Evolutionary conservation across 2,113 vertebrate genomes (phyloP), one percentile per base, ranked within the genome.

Genomic region (Siniperca knerii): DNA sequence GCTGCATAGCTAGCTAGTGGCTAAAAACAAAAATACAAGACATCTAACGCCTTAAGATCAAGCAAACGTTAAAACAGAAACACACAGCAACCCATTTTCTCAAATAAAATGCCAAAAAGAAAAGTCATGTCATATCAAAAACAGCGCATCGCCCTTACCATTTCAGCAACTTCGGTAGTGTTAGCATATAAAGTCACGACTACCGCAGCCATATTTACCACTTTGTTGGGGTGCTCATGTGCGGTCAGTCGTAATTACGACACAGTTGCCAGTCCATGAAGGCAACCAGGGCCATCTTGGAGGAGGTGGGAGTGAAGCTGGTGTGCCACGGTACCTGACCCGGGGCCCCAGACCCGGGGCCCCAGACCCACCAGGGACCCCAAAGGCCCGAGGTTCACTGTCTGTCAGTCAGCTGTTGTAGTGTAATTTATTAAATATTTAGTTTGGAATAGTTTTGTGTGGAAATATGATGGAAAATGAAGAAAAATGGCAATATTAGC

Each of bases 251-350:
- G 2, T 42, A 74, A 54, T 88, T 88, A 82, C 92, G 77, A 92
- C 89, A 67, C 74, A 3, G 16, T 62, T 5, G 6, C 20, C 1
- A 10, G 78, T 69, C 54, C 70, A 0, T 89, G 89, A 93, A 93
- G 65, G 84, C 82, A 87, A 13, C 84, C 15, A 0, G 1, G 52
- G 7, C 29, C 23, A 62, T 48, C 4, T 35, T 75, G 6, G 6
- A 48, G 37, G 10, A 23, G 12, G 33, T 42, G 58, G 18, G 20
- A 25, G 46, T 50, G 25, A 13, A 48, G 8, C 4, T 29, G 6
- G 37, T 16, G 50, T 46, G 4, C 46, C 46, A 46, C 18, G 10
- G 13, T 4, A 4, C 4, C 52, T n/a, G 50, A 57, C 4, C 65
- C 12, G 65, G 23, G 35, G 4, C 35, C 35, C 35, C 35, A 37